Evolutionary conservation across 1,140 invertebrate species (phyloP).

Genomic region (Drosophila mojavensis): DNA sequence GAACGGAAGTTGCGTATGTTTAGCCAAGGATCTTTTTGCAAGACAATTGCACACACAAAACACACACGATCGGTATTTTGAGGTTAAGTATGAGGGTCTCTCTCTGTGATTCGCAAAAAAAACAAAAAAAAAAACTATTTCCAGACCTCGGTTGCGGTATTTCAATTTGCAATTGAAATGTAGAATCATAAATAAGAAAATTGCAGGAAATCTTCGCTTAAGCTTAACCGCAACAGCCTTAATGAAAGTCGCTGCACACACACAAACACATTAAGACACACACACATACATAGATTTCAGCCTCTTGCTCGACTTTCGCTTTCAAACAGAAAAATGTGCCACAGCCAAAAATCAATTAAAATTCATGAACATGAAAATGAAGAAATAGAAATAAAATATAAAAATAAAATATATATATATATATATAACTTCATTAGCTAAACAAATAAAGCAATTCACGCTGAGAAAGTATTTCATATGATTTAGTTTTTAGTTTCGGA

Average conservation of each 20-base stretch:
- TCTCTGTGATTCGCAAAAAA: conserved; percentile 19
- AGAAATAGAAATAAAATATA: conserved; percentile 24
- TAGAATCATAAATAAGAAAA: conserved; percentile 64
- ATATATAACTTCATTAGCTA: conserved; percentile 40
- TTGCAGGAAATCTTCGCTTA: conserved; percentile 77
- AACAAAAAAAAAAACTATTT: conserved; percentile 23
- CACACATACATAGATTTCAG: neutral
- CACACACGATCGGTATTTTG: neutral
- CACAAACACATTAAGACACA: conserved; percentile 4
- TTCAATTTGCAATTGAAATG: conserved; percentile 39
- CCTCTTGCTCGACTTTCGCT: conserved; percentile 40
- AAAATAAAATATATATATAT: neutral
- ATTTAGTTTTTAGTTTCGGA: conserved; percentile 11
- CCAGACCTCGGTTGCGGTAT: conserved; percentile 41
- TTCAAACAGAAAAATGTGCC: conserved; percentile 22
- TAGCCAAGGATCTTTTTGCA: neutral
- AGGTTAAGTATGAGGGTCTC: conserved; percentile 1
- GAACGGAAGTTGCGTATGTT: neutral
- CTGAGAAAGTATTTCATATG: conserved; percentile 33
- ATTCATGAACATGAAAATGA: no score
- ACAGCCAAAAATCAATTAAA: conserved; percentile 59
- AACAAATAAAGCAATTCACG: conserved; percentile 39
- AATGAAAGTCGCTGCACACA: conserved; percentile 45
- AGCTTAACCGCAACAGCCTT: conserved; percentile 27
- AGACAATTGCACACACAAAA: no score